Base-by-base conservation (phyloP, 2,113 vertebrate genomes). In the Microtus ochrogaster region DNA sequence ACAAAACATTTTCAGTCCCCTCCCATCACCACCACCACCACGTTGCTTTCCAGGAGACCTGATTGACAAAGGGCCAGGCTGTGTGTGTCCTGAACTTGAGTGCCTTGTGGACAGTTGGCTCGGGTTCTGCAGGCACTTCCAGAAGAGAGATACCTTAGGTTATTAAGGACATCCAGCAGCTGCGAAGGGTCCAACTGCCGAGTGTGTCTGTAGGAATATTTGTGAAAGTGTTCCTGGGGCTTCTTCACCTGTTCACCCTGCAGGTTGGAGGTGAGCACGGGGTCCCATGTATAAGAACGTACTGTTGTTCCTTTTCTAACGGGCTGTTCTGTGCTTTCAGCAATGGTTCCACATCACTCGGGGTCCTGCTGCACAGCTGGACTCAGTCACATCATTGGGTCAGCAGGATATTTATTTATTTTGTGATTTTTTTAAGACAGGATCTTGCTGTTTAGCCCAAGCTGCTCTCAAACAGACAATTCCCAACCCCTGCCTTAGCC, bases 141-240 rank as follows among this genome's bases (percentile, higher is more conserved):
- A 3, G 7, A 74, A 7, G 44, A 44, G 44, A 44, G 65, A 44
- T 5, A 0, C 22, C 7, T 5, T 21, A 10, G 13, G 9, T 7
- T 47, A 47, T 16, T 30, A 47, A 77, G 12, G 17, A 13, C 39
- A 33, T 36, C 30, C 12, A 24, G 30, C 6, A 65, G 33, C 17
- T 14, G 28, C 1, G 6, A 1, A 14, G 0, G 8, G 13, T n/a
- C 17, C 0, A 5, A 41, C 72, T 44, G 63, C 10, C 14, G 0
- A 22, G 49, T 79, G n/a, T 58, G 17, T 55, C 36, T 63, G 65
- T 65, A 49, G 84, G 36, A 36, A 22, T 9, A 16, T 26, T 70
- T 36, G 2, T 44, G 24, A 44, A 30, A 33, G 10, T 33, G 16
- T 66, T 85, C 17, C 61, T 66, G 61, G n/a, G 2, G 1, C 26